Base-by-base conservation (phyloP, 2,113 vertebrate species). In the Sisor rabdophorus region DNA sequence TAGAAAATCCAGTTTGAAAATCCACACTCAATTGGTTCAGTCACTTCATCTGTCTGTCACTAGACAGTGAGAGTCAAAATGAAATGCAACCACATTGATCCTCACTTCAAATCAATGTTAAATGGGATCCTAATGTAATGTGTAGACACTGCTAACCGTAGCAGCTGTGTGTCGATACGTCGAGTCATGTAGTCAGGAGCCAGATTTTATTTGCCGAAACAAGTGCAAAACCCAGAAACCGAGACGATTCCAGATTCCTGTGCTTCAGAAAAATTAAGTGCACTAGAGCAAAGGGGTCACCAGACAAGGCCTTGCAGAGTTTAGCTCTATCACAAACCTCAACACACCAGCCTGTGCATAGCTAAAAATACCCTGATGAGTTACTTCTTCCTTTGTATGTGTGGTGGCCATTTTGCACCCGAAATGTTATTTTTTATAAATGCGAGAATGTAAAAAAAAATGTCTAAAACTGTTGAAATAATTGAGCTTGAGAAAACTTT, bases 11-110 rank as follows among this genome's bases (percentile, higher is more conserved):
- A 56, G 72, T 17, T 67, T 16, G 54, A 64, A 71, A 76, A 63
- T 10, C 58, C 79, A 63, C 59, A 50, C 59, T 65, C 24, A 54
- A 28, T 63, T 40, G 30, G 52, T 24, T 79, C 61, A 0, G 40
- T 73, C 24, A 20, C 50, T 48, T 15, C 63, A n/a, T 71, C 64
- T 69, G 15, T 70, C 55, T 47, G 54, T 30, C 56, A 50, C 28
- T 65, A 24, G 44, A 54, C 40, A 70, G 67, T 26, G 20, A 44
- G 32, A 72, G 59, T 72, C 64, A 76, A 72, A 52, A 61, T 22
- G 73, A 67, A 79, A 75, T 44, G 65, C 28, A 68, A 71, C 58
- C 32, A 20, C 65, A 75, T 65, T 78, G 71, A 78, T 81, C 59
- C 26, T 44, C 58, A 59, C 59, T 52, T 48, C 4, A 48, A 65